phyloP scores from a whole-genome alignment of 2,888 invertebrate genomes.

The Limnephilus marmoratus region DNA sequence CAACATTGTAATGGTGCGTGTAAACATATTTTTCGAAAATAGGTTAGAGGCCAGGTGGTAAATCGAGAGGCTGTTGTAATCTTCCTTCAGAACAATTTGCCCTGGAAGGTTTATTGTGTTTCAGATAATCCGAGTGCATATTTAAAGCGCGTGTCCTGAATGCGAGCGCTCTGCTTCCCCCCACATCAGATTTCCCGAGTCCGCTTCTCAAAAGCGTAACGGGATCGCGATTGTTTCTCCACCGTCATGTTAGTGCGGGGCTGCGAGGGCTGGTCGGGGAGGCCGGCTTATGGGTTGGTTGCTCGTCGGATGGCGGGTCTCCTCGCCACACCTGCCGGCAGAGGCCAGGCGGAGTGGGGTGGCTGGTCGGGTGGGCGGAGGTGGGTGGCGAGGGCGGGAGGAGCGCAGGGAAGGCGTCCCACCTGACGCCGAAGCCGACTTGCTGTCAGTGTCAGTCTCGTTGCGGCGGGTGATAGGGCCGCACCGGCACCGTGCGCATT shows the following conservation, averaged over 20 bases:
- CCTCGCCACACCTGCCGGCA: constrained; percentile 22
- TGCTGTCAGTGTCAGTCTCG: constrained; percentile 52
- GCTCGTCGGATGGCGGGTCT: not conserved
- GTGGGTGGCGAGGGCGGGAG: constrained; percentile 23
- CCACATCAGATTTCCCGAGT: constrained; percentile 17
- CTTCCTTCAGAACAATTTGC: not conserved
- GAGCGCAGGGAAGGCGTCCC: constrained; percentile 33
- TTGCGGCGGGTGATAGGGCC: constrained; percentile 54
- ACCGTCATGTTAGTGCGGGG: constrained; percentile 17
- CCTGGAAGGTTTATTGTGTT: not conserved
- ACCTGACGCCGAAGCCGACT: constrained; percentile 40
- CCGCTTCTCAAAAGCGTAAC: constrained; percentile 26
- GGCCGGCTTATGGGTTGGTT: not conserved
- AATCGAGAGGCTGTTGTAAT: not conserved
- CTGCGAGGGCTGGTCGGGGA: too few relatives aligned
- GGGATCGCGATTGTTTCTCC: constrained; percentile 37
- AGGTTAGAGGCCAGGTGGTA: not conserved
- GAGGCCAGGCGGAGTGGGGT: not conserved
- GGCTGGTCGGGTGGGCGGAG: constrained; percentile 18
- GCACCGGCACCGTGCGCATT: constrained; percentile 42
- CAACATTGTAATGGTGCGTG: too few relatives aligned
- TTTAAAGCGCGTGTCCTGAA: not conserved
- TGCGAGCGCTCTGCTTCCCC: not conserved
- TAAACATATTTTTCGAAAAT: not conserved
- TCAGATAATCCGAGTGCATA: constrained; percentile 5